Evolutionary conservation across 2,797 vertebrate genomes (phyloP).

Genomic region (Chrysocyon brachyurus): DNA sequence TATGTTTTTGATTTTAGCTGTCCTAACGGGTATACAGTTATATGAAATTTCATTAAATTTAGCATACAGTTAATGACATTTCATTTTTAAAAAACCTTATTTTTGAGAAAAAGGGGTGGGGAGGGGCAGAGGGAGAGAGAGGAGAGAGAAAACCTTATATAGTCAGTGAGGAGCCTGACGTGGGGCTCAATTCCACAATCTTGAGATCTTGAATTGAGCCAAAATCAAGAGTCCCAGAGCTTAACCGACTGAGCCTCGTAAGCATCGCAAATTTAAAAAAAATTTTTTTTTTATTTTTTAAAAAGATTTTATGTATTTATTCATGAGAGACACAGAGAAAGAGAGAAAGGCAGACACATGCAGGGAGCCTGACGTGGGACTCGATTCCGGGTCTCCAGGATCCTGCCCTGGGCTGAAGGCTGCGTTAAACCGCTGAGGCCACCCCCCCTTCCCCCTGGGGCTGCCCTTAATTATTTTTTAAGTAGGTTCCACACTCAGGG

Average conservation of each 20-base stretch:
- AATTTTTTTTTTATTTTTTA: neutral
- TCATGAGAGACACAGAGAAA: too few relatives aligned
- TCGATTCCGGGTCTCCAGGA: too few relatives aligned
- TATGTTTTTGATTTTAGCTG: slow-evolving; percentile 4
- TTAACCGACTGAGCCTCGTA: neutral
- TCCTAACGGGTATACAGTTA: neutral
- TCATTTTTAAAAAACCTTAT: neutral
- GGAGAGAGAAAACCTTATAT: neutral
- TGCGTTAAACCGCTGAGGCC: too few relatives aligned
- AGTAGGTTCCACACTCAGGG: neutral
- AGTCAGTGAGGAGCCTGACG: neutral
- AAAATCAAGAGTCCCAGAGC: too few relatives aligned
- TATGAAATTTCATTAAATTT: neutral
- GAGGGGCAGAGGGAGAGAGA: neutral
- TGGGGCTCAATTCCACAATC: too few relatives aligned
- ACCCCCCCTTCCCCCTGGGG: accelerated
- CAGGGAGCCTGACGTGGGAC: too few relatives aligned
- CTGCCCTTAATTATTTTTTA: neutral
- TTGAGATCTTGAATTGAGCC: too few relatives aligned
- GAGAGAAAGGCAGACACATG: too few relatives aligned
- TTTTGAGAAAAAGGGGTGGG: too few relatives aligned
- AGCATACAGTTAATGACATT: neutral
- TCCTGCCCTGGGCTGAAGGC: too few relatives aligned
- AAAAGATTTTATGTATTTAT: too few relatives aligned
- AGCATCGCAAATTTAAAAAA: neutral